Conservation (phyloP, 2,113 vertebrate species). For the Polypterus senegalus region DNA sequence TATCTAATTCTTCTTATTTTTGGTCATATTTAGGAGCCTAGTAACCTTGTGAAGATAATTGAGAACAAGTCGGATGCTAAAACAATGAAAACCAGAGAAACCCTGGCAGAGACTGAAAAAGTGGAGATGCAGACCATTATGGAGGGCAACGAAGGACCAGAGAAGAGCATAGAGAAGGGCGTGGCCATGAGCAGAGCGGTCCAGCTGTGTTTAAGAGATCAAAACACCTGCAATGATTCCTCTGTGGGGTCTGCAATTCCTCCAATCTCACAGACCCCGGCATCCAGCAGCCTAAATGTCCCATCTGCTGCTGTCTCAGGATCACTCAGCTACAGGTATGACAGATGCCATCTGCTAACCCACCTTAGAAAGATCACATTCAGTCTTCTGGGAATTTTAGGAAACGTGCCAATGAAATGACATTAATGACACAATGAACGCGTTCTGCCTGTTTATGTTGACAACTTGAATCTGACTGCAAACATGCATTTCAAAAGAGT, state of each 20-base stretch:
- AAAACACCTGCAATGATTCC: slow-evolving; percentile 29
- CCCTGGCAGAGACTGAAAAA: slow-evolving; percentile 36
- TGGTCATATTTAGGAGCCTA: slow-evolving; percentile 34
- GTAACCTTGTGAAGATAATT: slow-evolving; percentile 29
- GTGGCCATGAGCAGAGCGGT: slow-evolving; percentile 24
- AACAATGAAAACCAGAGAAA: slow-evolving; percentile 23
- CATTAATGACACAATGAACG: too few species aligned
- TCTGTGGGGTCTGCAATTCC: slow-evolving; percentile 32
- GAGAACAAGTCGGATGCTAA: slow-evolving; percentile 28
- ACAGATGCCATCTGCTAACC: too few species aligned
- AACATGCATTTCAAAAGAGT: too few species aligned
- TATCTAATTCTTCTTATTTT: not conserved
- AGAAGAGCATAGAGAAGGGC: not conserved
- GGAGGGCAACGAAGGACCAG: slow-evolving; percentile 17
- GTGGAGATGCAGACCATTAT: slow-evolving; percentile 21
- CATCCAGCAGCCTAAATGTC: slow-evolving; percentile 17
- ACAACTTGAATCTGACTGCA: too few species aligned
- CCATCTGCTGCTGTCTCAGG: slow-evolving; percentile 28
- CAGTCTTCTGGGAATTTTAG: too few species aligned
- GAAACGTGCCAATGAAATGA: too few species aligned
- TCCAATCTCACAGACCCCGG: slow-evolving; percentile 35
- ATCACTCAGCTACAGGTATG: slow-evolving; percentile 49
- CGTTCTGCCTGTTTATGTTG: too few species aligned
- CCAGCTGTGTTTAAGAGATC: slow-evolving; percentile 33
- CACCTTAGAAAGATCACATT: too few species aligned